phyloP scores from a whole-genome alignment of 1,140 invertebrate species.

The Metaphire vulgaris region DNA sequence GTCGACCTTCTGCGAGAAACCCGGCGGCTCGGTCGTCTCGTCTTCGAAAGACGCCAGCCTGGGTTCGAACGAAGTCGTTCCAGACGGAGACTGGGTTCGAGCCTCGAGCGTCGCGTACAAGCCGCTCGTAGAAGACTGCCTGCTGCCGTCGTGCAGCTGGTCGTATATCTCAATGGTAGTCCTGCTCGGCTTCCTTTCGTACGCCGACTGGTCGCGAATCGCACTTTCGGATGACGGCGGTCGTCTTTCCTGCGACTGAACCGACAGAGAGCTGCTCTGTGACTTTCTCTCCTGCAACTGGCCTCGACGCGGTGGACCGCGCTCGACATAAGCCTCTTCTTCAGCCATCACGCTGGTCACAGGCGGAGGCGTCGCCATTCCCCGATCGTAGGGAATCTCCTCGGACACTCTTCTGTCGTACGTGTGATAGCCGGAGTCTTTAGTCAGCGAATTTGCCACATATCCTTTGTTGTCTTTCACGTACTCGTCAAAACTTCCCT shows the following conservation, averaged over 20 bases:
- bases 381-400: not conserved
- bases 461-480: not conserved
- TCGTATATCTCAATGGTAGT: not conserved
- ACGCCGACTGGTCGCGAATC: not conserved
- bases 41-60: not conserved
- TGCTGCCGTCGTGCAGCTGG: not conserved
- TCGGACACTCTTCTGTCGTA: constrained; percentile 8
- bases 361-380: not conserved
- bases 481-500: not conserved
- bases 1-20: not conserved
- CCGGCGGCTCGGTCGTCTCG: not conserved
- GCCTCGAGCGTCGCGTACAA: constrained; percentile 4
- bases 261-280: not conserved
- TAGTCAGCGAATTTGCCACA: not conserved
- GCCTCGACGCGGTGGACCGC: too few species aligned
- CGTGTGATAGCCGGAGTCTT: constrained; percentile 19
- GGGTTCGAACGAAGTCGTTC: not conserved
- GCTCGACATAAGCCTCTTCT: not conserved
- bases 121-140: constrained; percentile 28
- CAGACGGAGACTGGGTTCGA: not conserved
- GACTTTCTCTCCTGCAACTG: not conserved
- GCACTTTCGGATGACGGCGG: not conserved
- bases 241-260: not conserved
- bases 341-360: not conserved
- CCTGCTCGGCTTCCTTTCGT: not conserved